Percentiles rank a stretch among this genome's conserved stretches.
Conservation (phyloP, 2,888 invertebrate species). For the Cremastinae sp. region DNA sequence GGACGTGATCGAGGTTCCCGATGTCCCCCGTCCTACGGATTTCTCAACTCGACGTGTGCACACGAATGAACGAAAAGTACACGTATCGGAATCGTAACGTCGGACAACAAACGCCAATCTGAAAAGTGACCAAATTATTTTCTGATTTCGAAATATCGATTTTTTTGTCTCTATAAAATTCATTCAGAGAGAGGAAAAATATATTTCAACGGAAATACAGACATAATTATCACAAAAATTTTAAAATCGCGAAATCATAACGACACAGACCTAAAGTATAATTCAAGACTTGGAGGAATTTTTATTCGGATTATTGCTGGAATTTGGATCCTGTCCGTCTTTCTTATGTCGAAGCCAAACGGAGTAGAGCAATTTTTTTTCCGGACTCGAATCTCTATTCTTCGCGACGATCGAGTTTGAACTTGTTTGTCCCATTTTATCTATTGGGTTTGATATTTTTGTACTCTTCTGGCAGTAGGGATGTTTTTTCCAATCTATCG, state of each 20-base stretch:
- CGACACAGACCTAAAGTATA: constrained; percentile 61
- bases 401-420: constrained; percentile 20
- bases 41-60: constrained; percentile 14
- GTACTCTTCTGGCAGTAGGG: constrained; percentile 1
- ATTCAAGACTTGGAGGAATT: constrained; percentile 58
- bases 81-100: background rate
- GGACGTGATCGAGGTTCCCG: constrained; percentile 69
- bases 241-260: too few relatives aligned
- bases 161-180: too few relatives aligned
- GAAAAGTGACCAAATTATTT: too few relatives aligned
- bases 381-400: constrained; percentile 56
- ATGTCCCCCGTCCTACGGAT: constrained; percentile 59
- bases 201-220: background rate
- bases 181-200: too few relatives aligned
- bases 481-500: constrained; percentile 2
- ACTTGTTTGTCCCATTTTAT: constrained; percentile 28
- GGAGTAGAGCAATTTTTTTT: constrained; percentile 68
- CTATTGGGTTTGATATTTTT: constrained; percentile 9
- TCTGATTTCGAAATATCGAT: too few relatives aligned
- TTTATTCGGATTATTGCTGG: constrained; percentile 46
- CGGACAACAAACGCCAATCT: too few relatives aligned
- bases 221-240: too few relatives aligned
- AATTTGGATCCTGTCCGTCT: constrained; percentile 30
- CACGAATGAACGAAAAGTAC: constrained; percentile 15
- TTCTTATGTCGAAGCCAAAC: constrained; percentile 67